Base-by-base conservation (phyloP, 2,797 vertebrate species). In the Philypnodon macrostomus region DNA sequence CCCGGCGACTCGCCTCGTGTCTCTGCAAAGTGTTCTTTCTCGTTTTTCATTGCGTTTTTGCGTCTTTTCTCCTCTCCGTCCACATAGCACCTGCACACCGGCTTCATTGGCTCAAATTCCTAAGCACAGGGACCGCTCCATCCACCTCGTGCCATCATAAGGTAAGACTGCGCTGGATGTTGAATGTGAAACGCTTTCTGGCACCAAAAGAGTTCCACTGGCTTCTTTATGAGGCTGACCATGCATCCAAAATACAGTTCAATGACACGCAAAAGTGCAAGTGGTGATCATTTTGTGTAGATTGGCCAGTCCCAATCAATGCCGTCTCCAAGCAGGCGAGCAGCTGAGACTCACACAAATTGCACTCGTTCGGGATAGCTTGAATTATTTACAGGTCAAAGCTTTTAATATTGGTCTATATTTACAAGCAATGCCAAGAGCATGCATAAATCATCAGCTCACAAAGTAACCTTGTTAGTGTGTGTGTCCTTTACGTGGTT, bases 391-490 rank as follows among this genome's bases (percentile, higher is more conserved):
- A 85, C 63, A 64, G 39, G 48, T 61, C 70, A 58, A 46, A 72
- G 77, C 80, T 76, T 78, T 84, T 80, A 71, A 83, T 84, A 77
- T 70, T 67, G 61, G 64, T 55, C 75, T 73, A 69, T 82, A 75
- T 85, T 85, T 80, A 81, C 77, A 23, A 65, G 8, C 27, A 55
- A 29, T 71, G 79, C 23, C 58, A 59, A 47, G 32, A 58, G 26
- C 48, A 81, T 86, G 57, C 57, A 85, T 86, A 75, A 83, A 79
- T 78, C 77, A 86, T 81, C 49, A 70, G 37, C 46, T 66, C 54
- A 26, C 47, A 47, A 60, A 72, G 63, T 73, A 73, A 68, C 68
- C 61, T 58, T 70, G 63, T 67, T 64, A 48, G 44, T 23, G 45
- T 56, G 46, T 23, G 47, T 58, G 73, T 62, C 58, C 52, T 59